phyloP scores from a whole-genome alignment of 2,113 vertebrate genomes.

The Toxotes jaculatrix region DNA sequence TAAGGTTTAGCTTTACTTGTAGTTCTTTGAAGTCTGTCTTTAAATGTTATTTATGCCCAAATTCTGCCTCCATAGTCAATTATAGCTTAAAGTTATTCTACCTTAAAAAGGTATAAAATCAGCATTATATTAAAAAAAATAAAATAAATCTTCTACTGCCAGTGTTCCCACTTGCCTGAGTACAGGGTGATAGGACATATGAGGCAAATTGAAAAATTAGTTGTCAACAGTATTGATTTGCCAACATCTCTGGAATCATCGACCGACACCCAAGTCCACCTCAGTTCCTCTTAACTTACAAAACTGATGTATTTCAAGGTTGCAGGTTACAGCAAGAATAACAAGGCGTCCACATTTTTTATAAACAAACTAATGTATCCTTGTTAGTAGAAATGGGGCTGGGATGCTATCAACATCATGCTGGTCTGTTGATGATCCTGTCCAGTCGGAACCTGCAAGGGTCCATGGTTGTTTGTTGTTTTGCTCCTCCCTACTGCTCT shows the following conservation, averaged over 20 bases:
- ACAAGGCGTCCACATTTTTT: neutral
- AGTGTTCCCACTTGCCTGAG: neutral
- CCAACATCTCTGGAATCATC: slow-evolving; percentile 78
- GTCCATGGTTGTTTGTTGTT: slow-evolving; percentile 35
- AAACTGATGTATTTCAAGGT: neutral
- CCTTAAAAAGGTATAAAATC: neutral
- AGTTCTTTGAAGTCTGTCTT: neutral
- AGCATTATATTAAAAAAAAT: slow-evolving; percentile 2
- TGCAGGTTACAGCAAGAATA: neutral
- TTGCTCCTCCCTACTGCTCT: slow-evolving; percentile 24
- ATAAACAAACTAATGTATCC: slow-evolving; percentile 23
- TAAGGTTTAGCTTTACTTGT: neutral
- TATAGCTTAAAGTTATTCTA: too few species aligned
- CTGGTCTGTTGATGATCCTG: slow-evolving; percentile 54
- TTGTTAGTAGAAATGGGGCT: slow-evolving; percentile 23
- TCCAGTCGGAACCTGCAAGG: slow-evolving; percentile 10
- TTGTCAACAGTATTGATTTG: slow-evolving; percentile 86
- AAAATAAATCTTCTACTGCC: slow-evolving; percentile 11
- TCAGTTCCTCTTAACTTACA: slow-evolving; percentile 44
- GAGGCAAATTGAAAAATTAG: slow-evolving; percentile 83
- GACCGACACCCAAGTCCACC: slow-evolving; percentile 81
- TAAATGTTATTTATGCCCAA: neutral
- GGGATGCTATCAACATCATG: slow-evolving; percentile 10
- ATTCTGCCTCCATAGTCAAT: slow-evolving; percentile 21
- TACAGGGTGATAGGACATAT: slow-evolving; percentile 75